Evolutionary conservation across 1,140 invertebrate species (phyloP).

Genomic region (Lepidurus arcticus): DNA sequence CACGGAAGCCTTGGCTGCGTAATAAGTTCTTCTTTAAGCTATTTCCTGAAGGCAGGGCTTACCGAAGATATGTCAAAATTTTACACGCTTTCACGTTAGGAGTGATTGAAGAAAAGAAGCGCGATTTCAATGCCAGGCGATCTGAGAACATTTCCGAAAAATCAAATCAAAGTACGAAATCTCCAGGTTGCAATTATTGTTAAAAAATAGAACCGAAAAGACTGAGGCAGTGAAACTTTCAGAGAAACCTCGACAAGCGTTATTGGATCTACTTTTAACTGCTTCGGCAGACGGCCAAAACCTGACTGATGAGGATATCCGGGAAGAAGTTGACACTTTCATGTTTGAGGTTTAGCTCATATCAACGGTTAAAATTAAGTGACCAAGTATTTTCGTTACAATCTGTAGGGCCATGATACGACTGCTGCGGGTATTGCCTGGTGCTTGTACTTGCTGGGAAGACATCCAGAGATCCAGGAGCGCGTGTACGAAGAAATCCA

Average conservation of each 20-base stretch:
- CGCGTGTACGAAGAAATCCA: conserved; percentile 35
- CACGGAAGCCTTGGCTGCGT: conserved; percentile 72
- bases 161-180: not conserved
- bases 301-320: conserved; percentile 61
- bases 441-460: conserved; percentile 44
- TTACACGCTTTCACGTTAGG: conserved; percentile 71
- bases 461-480: conserved; percentile 43
- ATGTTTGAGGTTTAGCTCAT: conserved; percentile 58
- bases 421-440: conserved; percentile 46
- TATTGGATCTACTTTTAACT: conserved; percentile 67
- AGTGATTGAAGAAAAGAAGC: not conserved
- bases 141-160: not conserved
- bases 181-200: conserved; percentile 24
- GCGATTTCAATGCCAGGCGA: conserved; percentile 40
- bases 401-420: conserved; percentile 52
- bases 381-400: not conserved
- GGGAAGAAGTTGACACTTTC: conserved; percentile 64
- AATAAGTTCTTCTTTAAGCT: conserved; percentile 72
- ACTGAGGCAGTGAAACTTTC: conserved; percentile 32
- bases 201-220: conserved; percentile 31
- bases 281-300: conserved; percentile 50
- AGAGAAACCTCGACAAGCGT: conserved; percentile 51
- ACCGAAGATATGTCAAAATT: conserved; percentile 64
- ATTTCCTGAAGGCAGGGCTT: conserved; percentile 66
- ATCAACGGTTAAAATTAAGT: not conserved